Conservation (phyloP, 2,888 invertebrate genomes). For the Xestia rhomboidea region DNA sequence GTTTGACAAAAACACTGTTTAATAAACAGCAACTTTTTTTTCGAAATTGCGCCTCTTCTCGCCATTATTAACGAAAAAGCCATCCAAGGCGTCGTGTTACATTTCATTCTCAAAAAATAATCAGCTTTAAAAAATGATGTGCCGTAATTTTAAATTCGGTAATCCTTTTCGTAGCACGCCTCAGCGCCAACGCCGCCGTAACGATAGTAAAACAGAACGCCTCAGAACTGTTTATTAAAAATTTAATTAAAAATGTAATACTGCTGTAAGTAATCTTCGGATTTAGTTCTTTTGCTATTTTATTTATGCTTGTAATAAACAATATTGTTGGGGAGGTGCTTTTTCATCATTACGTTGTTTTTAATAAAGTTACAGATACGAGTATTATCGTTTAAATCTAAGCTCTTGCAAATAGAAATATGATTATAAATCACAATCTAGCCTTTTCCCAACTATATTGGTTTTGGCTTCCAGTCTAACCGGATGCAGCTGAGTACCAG, state of each 20-base stretch:
- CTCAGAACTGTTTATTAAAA: constrained; percentile 67
- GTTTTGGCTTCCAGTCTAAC: neutral
- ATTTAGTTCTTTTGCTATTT: constrained; percentile 60
- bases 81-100: neutral
- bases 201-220: constrained; percentile 63
- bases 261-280: constrained; percentile 60
- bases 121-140: constrained; percentile 27
- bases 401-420: neutral
- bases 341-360: constrained; percentile 30
- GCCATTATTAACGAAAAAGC: too few species aligned
- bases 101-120: constrained; percentile 27
- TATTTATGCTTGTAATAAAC: constrained; percentile 59
- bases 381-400: neutral
- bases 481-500: neutral
- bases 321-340: constrained; percentile 35
- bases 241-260: constrained; percentile 69
- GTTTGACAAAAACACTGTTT: too few species aligned
- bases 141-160: constrained; percentile 53
- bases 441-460: neutral
- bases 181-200: constrained; percentile 17
- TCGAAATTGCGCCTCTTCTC: too few species aligned
- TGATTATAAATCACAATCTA: neutral
- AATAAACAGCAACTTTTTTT: too few species aligned
- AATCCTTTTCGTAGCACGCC: constrained; percentile 53
- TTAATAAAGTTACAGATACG: constrained; percentile 25